A percentile compares a stretch with the other conserved stretches of the same genome.
Conservation (phyloP, 35 echinoderm and acorn worm species). For the Apostichopus japonicus region DNA sequence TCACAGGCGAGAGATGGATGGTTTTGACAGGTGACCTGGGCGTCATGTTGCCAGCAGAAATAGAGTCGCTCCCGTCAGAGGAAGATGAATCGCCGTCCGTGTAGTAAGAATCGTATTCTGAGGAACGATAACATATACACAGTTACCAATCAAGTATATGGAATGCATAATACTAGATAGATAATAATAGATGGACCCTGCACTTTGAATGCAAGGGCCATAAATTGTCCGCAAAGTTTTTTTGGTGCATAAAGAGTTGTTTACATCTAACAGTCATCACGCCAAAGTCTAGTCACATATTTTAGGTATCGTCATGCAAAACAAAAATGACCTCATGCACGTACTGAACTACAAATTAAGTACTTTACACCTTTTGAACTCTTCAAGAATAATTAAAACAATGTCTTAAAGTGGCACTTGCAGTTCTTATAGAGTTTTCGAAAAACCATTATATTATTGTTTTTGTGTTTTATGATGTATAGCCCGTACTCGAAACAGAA, state of each 20-base stretch:
- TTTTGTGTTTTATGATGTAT: no score
- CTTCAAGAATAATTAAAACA: no score
- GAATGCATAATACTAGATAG: neutral
- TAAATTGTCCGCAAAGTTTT: neutral
- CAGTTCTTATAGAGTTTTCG: no score
- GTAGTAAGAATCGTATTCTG: constrained; percentile 56
- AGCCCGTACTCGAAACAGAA: no score
- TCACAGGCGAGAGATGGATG: constrained; percentile 53
- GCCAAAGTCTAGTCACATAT: neutral
- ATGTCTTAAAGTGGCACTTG: no score
- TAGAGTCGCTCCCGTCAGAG: constrained; percentile 29
- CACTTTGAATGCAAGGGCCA: neutral
- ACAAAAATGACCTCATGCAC: neutral
- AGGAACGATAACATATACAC: neutral
- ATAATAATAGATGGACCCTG: no score
- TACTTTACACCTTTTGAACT: no score
- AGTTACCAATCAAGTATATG: neutral
- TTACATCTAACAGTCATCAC: neutral
- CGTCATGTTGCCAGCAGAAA: constrained; percentile 40
- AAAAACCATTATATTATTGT: no score
- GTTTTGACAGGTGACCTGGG: constrained; percentile 50
- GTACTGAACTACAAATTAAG: no score
- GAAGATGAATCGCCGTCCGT: constrained; percentile 38
- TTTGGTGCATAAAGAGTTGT: neutral
- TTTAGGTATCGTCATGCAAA: neutral